Evolutionary conservation across 1,140 invertebrate species (phyloP), one percentile per base, ranked within the genome.

Genomic region (Holotrichia oblita): DNA sequence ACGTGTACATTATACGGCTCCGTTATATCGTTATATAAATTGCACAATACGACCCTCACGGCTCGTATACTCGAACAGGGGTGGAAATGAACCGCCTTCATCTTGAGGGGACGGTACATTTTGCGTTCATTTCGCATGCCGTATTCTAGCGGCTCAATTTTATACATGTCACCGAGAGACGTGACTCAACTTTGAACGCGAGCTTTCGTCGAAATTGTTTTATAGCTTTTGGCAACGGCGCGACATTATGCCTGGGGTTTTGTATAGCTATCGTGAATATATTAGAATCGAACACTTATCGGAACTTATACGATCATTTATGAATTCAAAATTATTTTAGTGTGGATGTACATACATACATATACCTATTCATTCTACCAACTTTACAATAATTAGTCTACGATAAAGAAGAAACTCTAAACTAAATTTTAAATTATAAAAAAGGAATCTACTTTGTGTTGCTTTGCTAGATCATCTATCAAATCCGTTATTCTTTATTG

Each of bases 81-180:
- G 61, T 69, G 61, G 61, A 69, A 69, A 27, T 69, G 61, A 69
- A 69, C 61, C 61, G 61, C 61, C 61, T 69, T 34, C 61, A 14
- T 69, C 72, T 42, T 59, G 78, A 81, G 80, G 80, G 80, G 78
- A 79, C 80, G 78, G 79, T 79, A 79, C 80, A 81, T 81, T 81
- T 81, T 77, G 79, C 77, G 77, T 78, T 77, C 80, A 17, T 55
- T 55, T 55, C 48, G 48, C 48, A 17, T n/a, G 61, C 22, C 61
- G 61, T 77, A 81, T 81, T 81, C 79, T 81, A 78, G 73, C 48
- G 64, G 80, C 79, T 81, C 80, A 81, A 81, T 81, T 81, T 81
- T 81, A 78, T 81, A 79, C 78, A 81, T 79, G 80, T 81, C 80
- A 81, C 79, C 80, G 80, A 77, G 77, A 78, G 79, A 81, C 80